Percentiles rank a stretch among this genome's conserved stretches.
Conservation (phyloP, 1,140 invertebrate species). For the Ylistrum balloti region DNA sequence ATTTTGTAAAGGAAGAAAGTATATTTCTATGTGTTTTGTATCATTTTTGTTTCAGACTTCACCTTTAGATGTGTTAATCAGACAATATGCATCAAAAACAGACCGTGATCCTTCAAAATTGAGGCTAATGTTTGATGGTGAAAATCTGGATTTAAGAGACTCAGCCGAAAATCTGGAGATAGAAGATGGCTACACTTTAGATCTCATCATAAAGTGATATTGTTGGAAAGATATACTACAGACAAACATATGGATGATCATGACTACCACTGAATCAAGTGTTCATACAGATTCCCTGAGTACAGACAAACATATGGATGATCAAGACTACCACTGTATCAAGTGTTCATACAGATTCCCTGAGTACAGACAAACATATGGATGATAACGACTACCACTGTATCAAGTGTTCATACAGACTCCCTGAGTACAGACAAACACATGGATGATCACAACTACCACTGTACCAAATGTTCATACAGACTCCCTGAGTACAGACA, state of each 20-base stretch:
- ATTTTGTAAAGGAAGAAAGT: too few species aligned
- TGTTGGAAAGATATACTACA: background rate
- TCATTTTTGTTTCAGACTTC: conserved; percentile 41
- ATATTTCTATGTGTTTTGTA: too few species aligned
- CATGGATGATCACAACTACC: too few species aligned
- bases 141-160: conserved; percentile 45
- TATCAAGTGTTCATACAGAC: background rate
- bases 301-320: too few species aligned
- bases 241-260: background rate
- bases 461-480: too few species aligned
- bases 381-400: background rate
- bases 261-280: background rate
- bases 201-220: conserved; percentile 47
- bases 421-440: too few species aligned
- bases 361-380: background rate
- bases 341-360: too few species aligned
- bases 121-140: conserved; percentile 57
- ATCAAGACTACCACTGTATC: too few species aligned
- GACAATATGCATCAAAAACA: conserved; percentile 53
- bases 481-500: too few species aligned
- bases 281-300: background rate
- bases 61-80: conserved; percentile 46
- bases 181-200: conserved; percentile 59
- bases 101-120: conserved; percentile 44
- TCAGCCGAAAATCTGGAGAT: conserved; percentile 53